These are phyloP conservation scores for Antigone vipio DNA, from an alignment of 2,113 vertebrate genomes.

Conservation along the genomic window DNA sequence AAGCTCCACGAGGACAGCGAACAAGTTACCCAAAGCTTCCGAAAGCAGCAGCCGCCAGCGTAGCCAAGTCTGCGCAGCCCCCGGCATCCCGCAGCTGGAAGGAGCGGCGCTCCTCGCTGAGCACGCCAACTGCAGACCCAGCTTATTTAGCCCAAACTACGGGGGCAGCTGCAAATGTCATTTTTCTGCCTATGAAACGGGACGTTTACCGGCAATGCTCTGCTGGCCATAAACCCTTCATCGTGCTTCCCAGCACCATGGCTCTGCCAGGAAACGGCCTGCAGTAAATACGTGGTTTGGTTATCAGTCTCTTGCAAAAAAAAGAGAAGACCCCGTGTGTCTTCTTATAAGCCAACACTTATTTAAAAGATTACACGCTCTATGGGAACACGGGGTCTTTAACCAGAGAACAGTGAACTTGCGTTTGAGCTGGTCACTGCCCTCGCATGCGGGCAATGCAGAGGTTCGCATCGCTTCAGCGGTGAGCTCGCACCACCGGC, in stretches of 20 bases:
- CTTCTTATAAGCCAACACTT: not conserved
- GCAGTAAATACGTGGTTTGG: not conserved
- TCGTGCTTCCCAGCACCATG: not conserved
- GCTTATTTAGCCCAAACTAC: not conserved
- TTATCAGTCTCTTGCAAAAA: not conserved
- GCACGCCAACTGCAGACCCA: fast-evolving
- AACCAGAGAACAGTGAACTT: not conserved
- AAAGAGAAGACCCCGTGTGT: not conserved
- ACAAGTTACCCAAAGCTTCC: not conserved
- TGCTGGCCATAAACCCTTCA: not conserved
- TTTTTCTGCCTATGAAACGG: not conserved
- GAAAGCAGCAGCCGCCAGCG: not conserved
- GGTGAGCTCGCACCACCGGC: fast-evolving
- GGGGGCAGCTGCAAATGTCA: not conserved
- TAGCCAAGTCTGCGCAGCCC: not conserved
- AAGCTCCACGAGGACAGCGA: not conserved
- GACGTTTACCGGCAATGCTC: not conserved
- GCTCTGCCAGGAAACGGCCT: not conserved
- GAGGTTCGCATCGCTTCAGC: not conserved
- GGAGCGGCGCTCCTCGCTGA: fast-evolving
- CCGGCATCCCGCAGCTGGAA: fast-evolving
- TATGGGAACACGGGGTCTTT: not conserved
- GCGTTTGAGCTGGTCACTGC: not conserved
- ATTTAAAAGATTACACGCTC: not conserved
- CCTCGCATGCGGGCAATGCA: fast-evolving